Base-by-base conservation (phyloP, 2,113 vertebrate genomes). In the Bubalus kerabau region DNA sequence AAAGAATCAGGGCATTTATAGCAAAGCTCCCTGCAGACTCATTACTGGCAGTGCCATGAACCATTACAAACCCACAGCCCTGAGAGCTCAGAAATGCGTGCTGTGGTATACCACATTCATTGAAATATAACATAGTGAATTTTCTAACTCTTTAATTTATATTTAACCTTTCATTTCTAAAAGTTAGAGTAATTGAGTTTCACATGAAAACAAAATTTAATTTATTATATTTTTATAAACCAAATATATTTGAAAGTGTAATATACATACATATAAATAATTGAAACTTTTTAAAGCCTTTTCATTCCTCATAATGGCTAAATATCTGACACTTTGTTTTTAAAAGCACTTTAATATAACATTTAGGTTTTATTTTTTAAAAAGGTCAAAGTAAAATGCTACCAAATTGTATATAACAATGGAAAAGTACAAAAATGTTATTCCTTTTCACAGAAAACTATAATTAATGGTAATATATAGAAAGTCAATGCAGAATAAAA, bases 41-140 rank as follows among this genome's bases (percentile, higher is more conserved):
- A 93, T 99, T 99, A 99, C 95, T 98, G 84, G 19, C 48, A 71
- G 92, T 98, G 97, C 95, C 52, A 52, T 83, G 97, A 98, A 84
- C 96, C 95, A 98, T 98, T 98, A 96, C 50, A 98, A 97, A 87
- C 97, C 91, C 84, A 95, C 7, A 94, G n/a, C 46, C 46, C 64
- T 97, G 40, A 64, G 93, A 98, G 62, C 50, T 67, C 54, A 94
- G 28, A 94, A 97, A 87, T 80, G 0, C 12, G 13, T 57, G 2
- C 36, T 90, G 26, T 87, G 11, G 48, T 83, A 91, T 93, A 80
- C 83, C 97, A 98, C 91, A 96, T 94, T 74, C 91, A 87, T 96
- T 94, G 74, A 60, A 85, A 95, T 97, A 95, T 40, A 87, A 1
- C 36, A 87, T 28, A 86, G 96, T 52, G 3, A 0, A 56, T 96